Base-by-base conservation (phyloP, 2,113 vertebrate species). In the Dromaius novaehollandiae region DNA sequence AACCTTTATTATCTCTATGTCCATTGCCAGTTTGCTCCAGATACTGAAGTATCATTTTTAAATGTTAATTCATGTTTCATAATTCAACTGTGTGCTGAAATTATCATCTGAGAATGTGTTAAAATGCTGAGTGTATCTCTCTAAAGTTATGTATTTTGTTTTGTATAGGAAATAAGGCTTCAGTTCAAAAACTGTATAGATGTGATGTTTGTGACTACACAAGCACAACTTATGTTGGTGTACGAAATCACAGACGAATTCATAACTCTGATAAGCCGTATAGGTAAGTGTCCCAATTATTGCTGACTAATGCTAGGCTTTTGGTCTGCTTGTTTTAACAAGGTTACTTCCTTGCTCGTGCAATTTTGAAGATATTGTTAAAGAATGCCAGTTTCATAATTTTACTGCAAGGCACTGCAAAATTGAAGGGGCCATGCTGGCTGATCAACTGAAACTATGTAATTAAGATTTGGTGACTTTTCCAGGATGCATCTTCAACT, bases 191-290 rank as follows among this genome's bases (percentile, higher is more conserved):
- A 86, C 96, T 99, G 96, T 99, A 98, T 63, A 99, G 99, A 95
- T 99, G 99, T 34, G 99, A 99, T 3, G 98, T 99, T 2, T 99
- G 99, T 63, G 98, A 99, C 86, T 99, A 99, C 95, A 99, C 99
- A 44, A 99, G 99, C 93, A 98, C 99, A 2, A 99, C 99, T 0
- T 99, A 99, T 0, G 99, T 99, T 2, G 99, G 99, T 0, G 99
- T 99, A 70, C 98, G 99, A 63, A 99, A 99, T 88, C 99, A 99
- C 97, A 97, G 99, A n/a, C 98, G 99, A 66, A 99, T 99, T 68
- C 99, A 99, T 79, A 99, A 95, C 97, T 99, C 99, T 0, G 99
- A 99, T 95, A 99, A 99, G 94, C 99, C 99, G 3, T 99, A 99
- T 96, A 98, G 99, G 99, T 99, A 76, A 94, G 97, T 68, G 73